A percentile compares a stretch with the other conserved stretches of the same genome.
These are phyloP conservation scores for Neuroscelio doddi DNA, from an alignment of 2,888 invertebrate species.

Conservation along the genomic window DNA sequence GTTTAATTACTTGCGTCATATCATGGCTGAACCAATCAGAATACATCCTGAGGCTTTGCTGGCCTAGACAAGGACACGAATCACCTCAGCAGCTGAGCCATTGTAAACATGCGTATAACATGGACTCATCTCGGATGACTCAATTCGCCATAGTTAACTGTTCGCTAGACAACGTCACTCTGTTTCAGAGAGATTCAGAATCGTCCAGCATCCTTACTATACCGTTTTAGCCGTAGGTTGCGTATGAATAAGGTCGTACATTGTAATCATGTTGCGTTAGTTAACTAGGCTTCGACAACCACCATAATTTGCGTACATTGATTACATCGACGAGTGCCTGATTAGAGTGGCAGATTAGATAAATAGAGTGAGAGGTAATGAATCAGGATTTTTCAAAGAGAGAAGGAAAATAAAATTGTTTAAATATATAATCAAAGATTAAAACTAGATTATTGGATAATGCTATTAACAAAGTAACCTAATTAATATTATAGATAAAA, in stretches of 20 bases:
- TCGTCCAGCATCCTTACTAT: constrained; percentile 32
- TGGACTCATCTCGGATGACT: constrained; percentile 58
- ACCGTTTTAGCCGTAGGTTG: constrained; percentile 37
- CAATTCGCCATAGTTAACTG: neutral
- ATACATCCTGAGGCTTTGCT: constrained; percentile 24
- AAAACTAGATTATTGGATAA: too few species aligned
- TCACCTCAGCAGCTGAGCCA: constrained; percentile 65
- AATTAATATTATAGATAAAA: too few species aligned
- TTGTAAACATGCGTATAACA: constrained; percentile 70
- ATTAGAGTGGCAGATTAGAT: constrained; percentile 24
- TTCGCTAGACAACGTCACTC: constrained; percentile 21
- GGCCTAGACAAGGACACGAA: constrained; percentile 57
- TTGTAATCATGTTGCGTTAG: constrained; percentile 66
- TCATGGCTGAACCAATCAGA: constrained; percentile 58
- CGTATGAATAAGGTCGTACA: constrained; percentile 51
- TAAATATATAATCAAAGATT: too few species aligned
- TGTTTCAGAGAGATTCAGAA: constrained; percentile 29
- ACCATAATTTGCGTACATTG: constrained; percentile 66
- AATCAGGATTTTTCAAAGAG: too few species aligned
- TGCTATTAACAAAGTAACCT: too few species aligned
- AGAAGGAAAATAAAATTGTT: too few species aligned
- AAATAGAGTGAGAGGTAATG: too few species aligned
- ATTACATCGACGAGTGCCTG: constrained; percentile 63
- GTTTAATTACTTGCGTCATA: constrained; percentile 70
- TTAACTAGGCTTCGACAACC: constrained; percentile 59